A percentile compares a stretch with the other conserved stretches of the same genome.
These are phyloP conservation scores for Amitus sp. DNA, from an alignment of 2,888 invertebrate species.

Conservation along the genomic window DNA sequence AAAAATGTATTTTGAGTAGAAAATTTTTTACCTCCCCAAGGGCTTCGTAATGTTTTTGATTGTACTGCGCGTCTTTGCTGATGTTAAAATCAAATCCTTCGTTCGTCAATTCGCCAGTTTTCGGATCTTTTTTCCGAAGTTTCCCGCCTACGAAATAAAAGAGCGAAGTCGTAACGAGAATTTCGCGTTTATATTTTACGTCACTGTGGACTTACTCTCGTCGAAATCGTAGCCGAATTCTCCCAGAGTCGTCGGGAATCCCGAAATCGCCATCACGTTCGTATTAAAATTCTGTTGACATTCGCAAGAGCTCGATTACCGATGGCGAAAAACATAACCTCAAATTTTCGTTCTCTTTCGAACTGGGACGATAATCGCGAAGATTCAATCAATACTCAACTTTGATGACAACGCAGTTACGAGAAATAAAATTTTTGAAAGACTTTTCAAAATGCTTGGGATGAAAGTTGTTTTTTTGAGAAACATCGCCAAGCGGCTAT, in stretches of 20 bases:
- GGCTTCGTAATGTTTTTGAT: slow-evolving; percentile 78
- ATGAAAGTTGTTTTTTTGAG: slow-evolving; percentile 2
- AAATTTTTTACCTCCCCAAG: slow-evolving; percentile 75
- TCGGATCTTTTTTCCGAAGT: slow-evolving; percentile 70
- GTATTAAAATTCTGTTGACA: slow-evolving; percentile 6
- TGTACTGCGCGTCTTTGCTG: slow-evolving; percentile 71
- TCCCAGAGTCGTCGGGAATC: slow-evolving; percentile 63
- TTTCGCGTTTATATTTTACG: no score
- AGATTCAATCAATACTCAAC: slow-evolving; percentile 8
- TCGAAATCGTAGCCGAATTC: slow-evolving; percentile 72
- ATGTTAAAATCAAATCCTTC: slow-evolving; percentile 74
- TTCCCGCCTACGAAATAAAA: slow-evolving; percentile 77
- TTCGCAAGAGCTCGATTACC: neutral
- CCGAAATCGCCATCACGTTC: slow-evolving; percentile 38
- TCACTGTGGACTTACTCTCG: slow-evolving; percentile 62
- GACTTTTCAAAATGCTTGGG: neutral
- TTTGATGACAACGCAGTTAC: neutral
- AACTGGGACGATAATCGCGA: neutral
- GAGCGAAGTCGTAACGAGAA: no score
- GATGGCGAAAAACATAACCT: neutral
- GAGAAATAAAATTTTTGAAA: neutral
- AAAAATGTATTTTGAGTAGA: no score
- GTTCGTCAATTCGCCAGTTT: slow-evolving; percentile 67
- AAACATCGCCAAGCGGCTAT: neutral
- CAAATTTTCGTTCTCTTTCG: neutral